Conservation (phyloP, 1,140 invertebrate species). For the Steinernema khuongi region DNA sequence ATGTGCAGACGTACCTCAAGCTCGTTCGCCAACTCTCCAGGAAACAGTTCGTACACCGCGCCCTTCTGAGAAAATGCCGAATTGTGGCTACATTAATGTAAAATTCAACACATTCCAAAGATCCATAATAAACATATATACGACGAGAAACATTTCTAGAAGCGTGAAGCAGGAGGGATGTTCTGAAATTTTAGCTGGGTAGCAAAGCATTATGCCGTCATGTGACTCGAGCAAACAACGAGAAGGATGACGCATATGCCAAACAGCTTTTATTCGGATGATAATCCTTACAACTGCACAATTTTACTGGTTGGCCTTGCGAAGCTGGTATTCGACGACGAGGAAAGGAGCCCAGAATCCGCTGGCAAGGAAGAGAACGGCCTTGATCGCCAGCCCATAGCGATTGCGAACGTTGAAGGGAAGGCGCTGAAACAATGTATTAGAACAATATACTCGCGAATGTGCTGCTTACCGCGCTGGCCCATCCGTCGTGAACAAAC, state of each 20-base stretch:
- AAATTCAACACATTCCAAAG: neutral
- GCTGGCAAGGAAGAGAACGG: conserved; percentile 33
- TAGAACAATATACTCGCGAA: neutral
- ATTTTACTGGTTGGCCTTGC: conserved; percentile 40
- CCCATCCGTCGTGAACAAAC: conserved; percentile 43
- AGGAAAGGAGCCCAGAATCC: conserved; percentile 51
- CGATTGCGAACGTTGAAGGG: conserved; percentile 43
- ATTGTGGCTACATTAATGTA: neutral
- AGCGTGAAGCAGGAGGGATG: too few relatives aligned
- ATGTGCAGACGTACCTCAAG: neutral
- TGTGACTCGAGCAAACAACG: too few relatives aligned
- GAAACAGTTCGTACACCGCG: neutral
- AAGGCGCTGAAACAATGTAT: conserved; percentile 39
- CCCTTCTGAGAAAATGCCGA: neutral
- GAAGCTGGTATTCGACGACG: conserved; percentile 45
- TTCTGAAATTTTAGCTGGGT: too few relatives aligned
- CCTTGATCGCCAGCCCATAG: conserved; percentile 34
- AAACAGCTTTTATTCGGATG: too few relatives aligned
- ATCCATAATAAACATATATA: neutral
- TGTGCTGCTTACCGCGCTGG: conserved; percentile 41
- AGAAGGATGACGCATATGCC: too few relatives aligned
- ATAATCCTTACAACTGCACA: too few relatives aligned
- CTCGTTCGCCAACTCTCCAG: neutral
- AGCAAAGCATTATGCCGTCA: too few relatives aligned
- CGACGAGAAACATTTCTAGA: neutral